phyloP scores from a whole-genome alignment of 2,888 invertebrate species.

The Cephonodes hylas region DNA sequence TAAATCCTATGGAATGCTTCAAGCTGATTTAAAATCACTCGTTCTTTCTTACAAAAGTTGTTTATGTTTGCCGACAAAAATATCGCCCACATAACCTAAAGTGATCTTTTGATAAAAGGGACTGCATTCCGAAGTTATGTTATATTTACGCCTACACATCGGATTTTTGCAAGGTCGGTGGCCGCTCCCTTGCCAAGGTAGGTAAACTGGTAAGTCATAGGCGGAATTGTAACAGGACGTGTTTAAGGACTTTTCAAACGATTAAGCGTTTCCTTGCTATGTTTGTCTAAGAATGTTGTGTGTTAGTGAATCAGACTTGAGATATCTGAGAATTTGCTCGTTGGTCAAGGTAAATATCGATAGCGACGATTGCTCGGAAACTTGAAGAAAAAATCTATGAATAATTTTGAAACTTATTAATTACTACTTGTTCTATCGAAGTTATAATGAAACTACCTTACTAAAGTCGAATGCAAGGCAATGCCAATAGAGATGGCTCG shows the following conservation, averaged over 20 bases:
- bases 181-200: slow-evolving; percentile 27
- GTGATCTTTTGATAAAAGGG: slow-evolving; percentile 31
- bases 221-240: background rate
- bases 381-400: too few species aligned
- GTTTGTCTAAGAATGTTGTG: background rate
- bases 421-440: too few species aligned
- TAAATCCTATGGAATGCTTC: background rate
- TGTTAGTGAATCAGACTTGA: background rate
- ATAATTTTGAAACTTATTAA: too few species aligned
- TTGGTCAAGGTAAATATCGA: too few species aligned
- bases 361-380: too few species aligned
- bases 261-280: background rate
- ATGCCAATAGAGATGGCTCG: too few species aligned
- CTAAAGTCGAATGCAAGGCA: too few species aligned
- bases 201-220: background rate
- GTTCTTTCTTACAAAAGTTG: background rate
- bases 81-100: slow-evolving; percentile 29
- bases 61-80: slow-evolving; percentile 27
- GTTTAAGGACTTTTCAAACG: background rate
- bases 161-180: slow-evolving; percentile 40
- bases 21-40: background rate
- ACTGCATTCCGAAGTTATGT: slow-evolving; percentile 30
- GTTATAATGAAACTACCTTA: too few species aligned
- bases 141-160: slow-evolving; percentile 37
- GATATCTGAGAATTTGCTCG: background rate